Percentiles rank a stretch among this genome's conserved stretches.
Conservation (phyloP, 2,113 vertebrate genomes). For the Mesocricetus auratus region DNA sequence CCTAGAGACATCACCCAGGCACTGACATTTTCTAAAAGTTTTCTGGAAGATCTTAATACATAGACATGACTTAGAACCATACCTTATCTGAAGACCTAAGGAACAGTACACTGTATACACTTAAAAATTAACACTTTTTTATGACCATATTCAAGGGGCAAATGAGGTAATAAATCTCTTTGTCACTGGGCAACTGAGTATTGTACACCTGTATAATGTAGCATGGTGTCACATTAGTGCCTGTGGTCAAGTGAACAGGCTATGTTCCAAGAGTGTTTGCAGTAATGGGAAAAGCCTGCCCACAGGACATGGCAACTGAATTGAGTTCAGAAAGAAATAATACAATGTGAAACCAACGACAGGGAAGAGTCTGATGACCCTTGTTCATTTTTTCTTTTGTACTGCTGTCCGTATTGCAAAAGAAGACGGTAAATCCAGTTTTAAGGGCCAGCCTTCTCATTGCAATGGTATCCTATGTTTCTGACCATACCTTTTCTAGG, state of each 20-base stretch:
- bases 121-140: background rate
- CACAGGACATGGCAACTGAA: background rate
- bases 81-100: background rate
- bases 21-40: background rate
- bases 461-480: background rate
- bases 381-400: background rate
- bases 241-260: background rate
- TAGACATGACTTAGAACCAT: background rate
- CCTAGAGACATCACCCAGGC: background rate
- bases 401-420: background rate
- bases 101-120: background rate
- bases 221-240: background rate
- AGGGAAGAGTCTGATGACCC: background rate
- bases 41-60: background rate
- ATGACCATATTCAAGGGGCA: background rate
- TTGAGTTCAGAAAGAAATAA: conserved; percentile 31
- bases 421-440: background rate
- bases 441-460: background rate
- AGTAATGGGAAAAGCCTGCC: background rate
- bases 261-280: background rate
- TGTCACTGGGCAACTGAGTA: background rate
- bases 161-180: background rate
- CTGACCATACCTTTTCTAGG: background rate
- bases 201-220: background rate
- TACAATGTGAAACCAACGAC: background rate